These are phyloP conservation scores for Drosophila suzukii DNA, from an alignment of 1,140 invertebrate genomes.

Conservation along the genomic window DNA sequence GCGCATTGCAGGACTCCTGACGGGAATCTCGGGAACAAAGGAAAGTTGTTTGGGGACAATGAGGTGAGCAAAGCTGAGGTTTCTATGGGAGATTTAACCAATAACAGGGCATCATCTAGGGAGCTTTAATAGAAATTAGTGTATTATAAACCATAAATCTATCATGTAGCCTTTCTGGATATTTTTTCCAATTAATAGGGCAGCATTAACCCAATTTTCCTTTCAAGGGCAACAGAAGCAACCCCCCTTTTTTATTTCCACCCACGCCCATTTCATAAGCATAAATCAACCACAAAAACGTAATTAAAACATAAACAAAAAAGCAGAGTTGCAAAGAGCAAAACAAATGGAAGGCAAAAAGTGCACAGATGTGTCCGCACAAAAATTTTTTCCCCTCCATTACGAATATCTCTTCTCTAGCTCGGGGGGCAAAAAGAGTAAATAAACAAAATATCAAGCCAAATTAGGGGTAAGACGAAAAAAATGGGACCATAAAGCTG, in stretches of 20 bases:
- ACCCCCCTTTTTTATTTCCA: neutral
- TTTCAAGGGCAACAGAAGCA: conserved; percentile 34
- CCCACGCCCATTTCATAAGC: conserved; percentile 39
- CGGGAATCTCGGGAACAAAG: conserved; percentile 16
- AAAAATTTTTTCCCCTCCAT: conserved; percentile 25
- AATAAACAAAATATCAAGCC: conserved; percentile 34
- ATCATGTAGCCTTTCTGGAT: no score
- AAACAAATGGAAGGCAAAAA: conserved; percentile 61
- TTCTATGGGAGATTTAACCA: neutral
- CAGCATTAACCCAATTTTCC: conserved; percentile 33
- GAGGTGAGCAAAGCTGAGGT: conserved; percentile 17
- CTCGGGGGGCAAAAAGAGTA: conserved; percentile 19
- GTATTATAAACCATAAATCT: no score
- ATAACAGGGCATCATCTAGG: neutral
- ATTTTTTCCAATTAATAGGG: neutral
- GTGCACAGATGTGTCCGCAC: conserved; percentile 66
- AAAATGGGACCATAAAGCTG: conserved; percentile 8
- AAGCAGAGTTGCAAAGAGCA: conserved; percentile 33
- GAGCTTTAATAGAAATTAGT: neutral
- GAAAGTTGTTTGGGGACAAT: conserved; percentile 8
- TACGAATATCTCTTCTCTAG: conserved; percentile 52
- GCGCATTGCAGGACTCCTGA: conserved; percentile 31
- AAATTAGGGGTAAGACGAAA: conserved; percentile 36
- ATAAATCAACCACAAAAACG: conserved; percentile 75
- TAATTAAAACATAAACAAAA: conserved; percentile 81